A percentile compares a stretch with the other conserved stretches of the same genome.
These are phyloP conservation scores for Stratiolaelaps scimitus DNA, from an alignment of 1,140 invertebrate species.

Conservation along the genomic window DNA sequence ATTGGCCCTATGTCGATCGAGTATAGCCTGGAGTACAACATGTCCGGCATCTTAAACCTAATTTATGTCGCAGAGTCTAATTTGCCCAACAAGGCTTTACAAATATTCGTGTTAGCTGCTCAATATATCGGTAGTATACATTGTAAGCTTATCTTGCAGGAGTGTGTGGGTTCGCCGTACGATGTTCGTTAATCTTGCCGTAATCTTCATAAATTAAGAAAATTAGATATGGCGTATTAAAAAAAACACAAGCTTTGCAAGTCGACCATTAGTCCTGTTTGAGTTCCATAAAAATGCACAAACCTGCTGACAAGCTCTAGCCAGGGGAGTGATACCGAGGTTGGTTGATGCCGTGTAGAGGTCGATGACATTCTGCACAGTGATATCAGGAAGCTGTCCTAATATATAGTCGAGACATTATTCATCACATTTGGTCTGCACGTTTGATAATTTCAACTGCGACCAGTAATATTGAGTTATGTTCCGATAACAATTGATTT, in stretches of 20 bases:
- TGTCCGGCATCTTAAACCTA: not conserved
- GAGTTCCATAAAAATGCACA: not conserved
- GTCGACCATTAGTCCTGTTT: not conserved
- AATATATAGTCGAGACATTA: not conserved
- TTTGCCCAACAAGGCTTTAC: too few species aligned
- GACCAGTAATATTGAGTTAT: too few species aligned
- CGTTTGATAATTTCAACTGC: too few species aligned
- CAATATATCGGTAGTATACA: too few species aligned
- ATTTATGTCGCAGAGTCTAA: too few species aligned
- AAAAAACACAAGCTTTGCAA: not conserved
- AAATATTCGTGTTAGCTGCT: too few species aligned
- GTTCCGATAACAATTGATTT: too few species aligned
- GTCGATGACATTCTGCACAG: constrained; percentile 14
- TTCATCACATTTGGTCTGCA: not conserved
- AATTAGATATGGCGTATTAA: not conserved
- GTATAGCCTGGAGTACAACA: not conserved
- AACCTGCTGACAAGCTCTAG: not conserved
- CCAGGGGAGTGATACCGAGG: not conserved
- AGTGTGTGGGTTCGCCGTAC: not conserved
- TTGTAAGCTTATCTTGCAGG: not conserved
- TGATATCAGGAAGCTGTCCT: not conserved
- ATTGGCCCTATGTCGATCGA: not conserved
- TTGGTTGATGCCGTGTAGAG: not conserved
- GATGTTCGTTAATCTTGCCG: not conserved
- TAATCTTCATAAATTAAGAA: not conserved